A percentile compares a stretch with the other conserved stretches of the same genome.
Evolutionary conservation across 2,797 vertebrate genomes (phyloP).

Genomic region (Rhinella marina): DNA sequence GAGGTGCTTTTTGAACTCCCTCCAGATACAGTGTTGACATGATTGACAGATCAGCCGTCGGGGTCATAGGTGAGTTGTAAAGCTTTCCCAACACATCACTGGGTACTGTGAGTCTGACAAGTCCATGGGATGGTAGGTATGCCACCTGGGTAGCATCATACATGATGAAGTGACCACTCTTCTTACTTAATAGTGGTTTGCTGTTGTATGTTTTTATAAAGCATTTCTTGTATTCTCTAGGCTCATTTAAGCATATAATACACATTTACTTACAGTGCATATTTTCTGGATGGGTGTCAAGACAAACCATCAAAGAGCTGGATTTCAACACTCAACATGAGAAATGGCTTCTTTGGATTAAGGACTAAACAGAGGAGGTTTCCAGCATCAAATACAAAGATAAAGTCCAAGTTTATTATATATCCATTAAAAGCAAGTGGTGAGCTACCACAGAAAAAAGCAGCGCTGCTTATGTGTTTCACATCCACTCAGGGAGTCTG

Average conservation of each 20-base stretch:
- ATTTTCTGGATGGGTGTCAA: not conserved
- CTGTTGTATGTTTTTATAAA: not conserved
- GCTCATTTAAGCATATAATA: slow-evolving; percentile 26
- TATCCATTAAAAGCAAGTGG: no score
- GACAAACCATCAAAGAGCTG: not conserved
- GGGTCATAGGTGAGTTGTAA: not conserved
- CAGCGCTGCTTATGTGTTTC: no score
- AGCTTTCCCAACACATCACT: not conserved
- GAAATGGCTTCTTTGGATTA: no score
- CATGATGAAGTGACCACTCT: not conserved
- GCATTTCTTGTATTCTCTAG: not conserved
- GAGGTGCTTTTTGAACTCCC: not conserved
- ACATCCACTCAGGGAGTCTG: no score
- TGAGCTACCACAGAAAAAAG: no score
- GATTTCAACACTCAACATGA: not conserved
- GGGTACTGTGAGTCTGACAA: not conserved
- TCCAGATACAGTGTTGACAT: not conserved
- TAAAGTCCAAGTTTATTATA: no score
- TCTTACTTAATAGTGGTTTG: not conserved
- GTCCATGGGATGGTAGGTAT: not conserved
- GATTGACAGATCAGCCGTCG: not conserved
- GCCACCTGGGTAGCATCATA: not conserved
- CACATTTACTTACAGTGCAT: not conserved
- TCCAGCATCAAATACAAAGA: no score
- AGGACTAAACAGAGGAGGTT: no score